These are phyloP conservation scores for Phallusia fumigata DNA, from an alignment of 23 tunicate genomes.

Conservation along the genomic window DNA sequence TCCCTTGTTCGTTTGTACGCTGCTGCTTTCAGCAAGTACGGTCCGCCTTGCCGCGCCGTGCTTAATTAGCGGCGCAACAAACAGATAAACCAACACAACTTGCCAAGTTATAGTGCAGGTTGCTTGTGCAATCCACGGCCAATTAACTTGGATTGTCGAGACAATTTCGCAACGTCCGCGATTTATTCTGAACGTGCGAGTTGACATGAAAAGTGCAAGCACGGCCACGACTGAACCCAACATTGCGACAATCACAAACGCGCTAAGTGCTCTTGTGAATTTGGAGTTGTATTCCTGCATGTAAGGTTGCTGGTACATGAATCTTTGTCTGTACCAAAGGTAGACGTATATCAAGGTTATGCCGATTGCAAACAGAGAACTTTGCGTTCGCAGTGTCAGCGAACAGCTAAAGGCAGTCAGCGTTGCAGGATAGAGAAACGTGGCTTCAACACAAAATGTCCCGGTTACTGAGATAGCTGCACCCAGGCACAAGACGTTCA, in stretches of 20 bases:
- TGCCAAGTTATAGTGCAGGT: background rate
- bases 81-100: background rate
- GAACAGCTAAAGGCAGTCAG: background rate
- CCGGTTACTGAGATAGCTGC: background rate
- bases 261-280: slow-evolving; percentile 2
- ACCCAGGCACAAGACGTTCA: background rate
- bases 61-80: slow-evolving; percentile 1
- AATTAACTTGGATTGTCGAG: background rate
- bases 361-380: slow-evolving; percentile 6
- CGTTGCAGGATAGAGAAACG: background rate
- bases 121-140: slow-evolving; percentile 5
- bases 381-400: background rate
- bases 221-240: background rate
- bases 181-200: background rate
- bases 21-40: background rate
- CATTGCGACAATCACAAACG: slow-evolving; percentile 2
- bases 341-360: slow-evolving; percentile 19
- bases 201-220: slow-evolving; percentile 6
- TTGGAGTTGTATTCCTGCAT: background rate
- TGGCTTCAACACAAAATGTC: background rate
- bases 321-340: slow-evolving; percentile 26
- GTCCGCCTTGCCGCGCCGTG: background rate
- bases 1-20: background rate
- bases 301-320: slow-evolving; percentile 11
- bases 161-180: slow-evolving; percentile 9